These are phyloP conservation scores for Norana najaformis DNA, from an alignment of 2,888 invertebrate species.

Conservation along the genomic window DNA sequence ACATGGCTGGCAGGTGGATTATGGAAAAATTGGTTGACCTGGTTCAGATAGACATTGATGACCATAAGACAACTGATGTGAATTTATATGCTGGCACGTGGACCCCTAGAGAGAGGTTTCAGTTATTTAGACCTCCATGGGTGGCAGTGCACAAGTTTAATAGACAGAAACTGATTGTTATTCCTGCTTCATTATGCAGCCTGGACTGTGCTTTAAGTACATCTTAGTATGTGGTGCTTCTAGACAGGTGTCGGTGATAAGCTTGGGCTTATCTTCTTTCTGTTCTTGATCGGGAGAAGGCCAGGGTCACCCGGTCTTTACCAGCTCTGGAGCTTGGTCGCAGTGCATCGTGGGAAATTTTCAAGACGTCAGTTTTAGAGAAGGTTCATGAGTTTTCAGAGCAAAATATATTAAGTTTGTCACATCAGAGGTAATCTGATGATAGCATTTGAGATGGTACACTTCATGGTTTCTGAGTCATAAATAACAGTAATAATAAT, in stretches of 20 bases:
- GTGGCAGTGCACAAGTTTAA: background rate
- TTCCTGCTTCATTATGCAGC: background rate
- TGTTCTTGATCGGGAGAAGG: background rate
- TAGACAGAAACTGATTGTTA: background rate
- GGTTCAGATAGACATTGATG: background rate
- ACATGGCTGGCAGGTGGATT: background rate
- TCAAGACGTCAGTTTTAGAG: background rate
- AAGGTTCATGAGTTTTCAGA: background rate
- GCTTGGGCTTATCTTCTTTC: background rate
- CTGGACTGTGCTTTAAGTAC: background rate
- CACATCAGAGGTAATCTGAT: no score
- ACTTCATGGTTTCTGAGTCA: background rate
- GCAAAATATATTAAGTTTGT: background rate
- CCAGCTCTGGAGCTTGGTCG: background rate
- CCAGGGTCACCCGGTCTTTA: background rate
- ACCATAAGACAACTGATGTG: background rate
- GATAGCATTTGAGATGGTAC: background rate
- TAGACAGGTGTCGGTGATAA: background rate
- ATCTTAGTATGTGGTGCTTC: background rate
- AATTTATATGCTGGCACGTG: constrained; percentile 13
- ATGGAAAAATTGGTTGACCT: background rate
- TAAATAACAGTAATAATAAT: no score
- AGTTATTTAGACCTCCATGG: no score
- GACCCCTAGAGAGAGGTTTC: no score
- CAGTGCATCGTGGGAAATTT: background rate